These are phyloP conservation scores for Cepaea nemoralis DNA, from an alignment of 1,140 invertebrate species.

Conservation along the genomic window DNA sequence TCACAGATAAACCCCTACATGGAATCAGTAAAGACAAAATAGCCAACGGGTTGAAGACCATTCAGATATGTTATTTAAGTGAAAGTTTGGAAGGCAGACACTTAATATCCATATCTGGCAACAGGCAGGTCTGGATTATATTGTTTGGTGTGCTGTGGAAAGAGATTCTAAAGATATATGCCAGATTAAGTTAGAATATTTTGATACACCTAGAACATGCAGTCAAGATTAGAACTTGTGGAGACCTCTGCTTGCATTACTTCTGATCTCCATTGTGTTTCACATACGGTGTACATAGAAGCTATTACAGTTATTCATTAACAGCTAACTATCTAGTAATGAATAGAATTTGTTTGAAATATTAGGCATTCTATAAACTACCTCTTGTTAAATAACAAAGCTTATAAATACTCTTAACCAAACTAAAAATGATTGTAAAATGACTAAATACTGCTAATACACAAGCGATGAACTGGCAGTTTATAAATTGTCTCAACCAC, in stretches of 20 bases:
- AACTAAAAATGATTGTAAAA: no score
- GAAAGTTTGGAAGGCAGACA: conserved; percentile 41
- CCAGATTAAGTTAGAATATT: conserved; percentile 19
- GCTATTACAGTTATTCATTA: no score
- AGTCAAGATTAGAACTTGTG: not conserved
- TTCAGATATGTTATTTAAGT: conserved; percentile 33
- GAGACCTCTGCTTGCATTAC: not conserved
- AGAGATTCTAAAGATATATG: conserved; percentile 33
- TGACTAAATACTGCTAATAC: no score
- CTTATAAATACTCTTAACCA: no score
- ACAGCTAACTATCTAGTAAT: no score
- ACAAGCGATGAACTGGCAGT: no score
- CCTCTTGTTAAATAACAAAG: no score
- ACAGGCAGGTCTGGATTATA: not conserved
- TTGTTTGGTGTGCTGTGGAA: conserved; percentile 32
- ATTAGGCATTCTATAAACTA: no score
- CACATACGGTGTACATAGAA: no score
- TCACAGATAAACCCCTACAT: not conserved
- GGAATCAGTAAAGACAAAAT: conserved; percentile 18
- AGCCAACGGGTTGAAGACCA: not conserved
- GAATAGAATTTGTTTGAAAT: no score
- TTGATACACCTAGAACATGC: not conserved
- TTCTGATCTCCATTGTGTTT: not conserved
- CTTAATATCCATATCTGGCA: conserved; percentile 38
- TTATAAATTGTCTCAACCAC: no score